phyloP scores from a whole-genome alignment of 2,113 vertebrate species.

The Podiceps cristatus region DNA sequence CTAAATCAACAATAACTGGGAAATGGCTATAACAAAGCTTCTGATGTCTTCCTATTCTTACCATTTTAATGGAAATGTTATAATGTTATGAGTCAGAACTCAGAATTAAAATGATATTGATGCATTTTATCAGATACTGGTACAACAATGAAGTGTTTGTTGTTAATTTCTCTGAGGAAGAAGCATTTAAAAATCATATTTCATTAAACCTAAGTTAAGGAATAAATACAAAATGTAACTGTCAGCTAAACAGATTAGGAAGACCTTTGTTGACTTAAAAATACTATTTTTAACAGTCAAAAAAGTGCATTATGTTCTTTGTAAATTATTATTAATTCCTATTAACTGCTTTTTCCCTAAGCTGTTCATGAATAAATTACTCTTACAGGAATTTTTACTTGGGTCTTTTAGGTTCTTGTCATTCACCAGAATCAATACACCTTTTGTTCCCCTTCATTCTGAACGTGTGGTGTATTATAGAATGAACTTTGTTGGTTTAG shows the following conservation, averaged over 20 bases:
- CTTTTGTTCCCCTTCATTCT: conserved; percentile 45
- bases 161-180: not conserved
- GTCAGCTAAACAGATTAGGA: not conserved
- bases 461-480: not conserved
- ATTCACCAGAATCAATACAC: conserved; percentile 40
- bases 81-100: not conserved
- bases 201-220: not conserved
- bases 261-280: not conserved
- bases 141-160: not conserved
- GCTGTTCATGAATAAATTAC: conserved; percentile 28
- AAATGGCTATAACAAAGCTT: not conserved
- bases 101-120: not conserved
- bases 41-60: not conserved
- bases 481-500: conserved; percentile 20
- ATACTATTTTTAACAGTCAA: conserved; percentile 20
- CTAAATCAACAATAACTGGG: not conserved
- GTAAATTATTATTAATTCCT: conserved; percentile 7
- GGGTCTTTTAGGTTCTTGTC: conserved; percentile 29
- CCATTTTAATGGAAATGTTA: not conserved
- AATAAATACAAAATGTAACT: not conserved
- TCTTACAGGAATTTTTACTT: conserved; percentile 34
- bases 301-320: not conserved
- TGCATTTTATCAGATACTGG: not conserved
- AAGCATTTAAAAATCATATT: not conserved
- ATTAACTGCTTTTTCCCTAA: conserved; percentile 18